Evolutionary conservation across 2,113 vertebrate species (phyloP).

Genomic region (Sinocyclocheilus anshuiensis): DNA sequence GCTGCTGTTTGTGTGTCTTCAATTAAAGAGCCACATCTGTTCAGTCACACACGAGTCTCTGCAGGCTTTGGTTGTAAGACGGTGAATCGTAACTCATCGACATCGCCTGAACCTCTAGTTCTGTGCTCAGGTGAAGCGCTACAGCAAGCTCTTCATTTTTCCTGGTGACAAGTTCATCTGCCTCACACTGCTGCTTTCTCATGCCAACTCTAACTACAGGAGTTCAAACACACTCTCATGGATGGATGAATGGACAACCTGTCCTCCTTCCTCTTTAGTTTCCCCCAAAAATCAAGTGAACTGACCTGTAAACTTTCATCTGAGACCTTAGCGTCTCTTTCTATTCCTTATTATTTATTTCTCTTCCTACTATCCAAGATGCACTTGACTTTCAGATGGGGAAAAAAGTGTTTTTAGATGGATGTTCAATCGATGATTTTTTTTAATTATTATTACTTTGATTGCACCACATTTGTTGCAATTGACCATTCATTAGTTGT

Average conservation of each 20-base stretch:
- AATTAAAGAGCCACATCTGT: constrained; percentile 15
- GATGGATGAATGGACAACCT: background rate
- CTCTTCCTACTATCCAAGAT: background rate
- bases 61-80: constrained; percentile 25
- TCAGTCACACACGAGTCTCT: background rate
- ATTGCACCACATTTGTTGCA: too few species aligned
- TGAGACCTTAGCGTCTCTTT: constrained; percentile 41
- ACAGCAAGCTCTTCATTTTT: background rate
- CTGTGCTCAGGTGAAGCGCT: background rate
- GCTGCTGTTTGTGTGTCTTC: background rate
- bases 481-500: too few species aligned
- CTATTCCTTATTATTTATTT: background rate
- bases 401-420: too few species aligned
- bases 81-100: background rate
- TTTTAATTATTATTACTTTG: too few species aligned
- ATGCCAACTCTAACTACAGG: background rate
- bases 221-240: background rate
- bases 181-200: background rate
- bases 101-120: background rate
- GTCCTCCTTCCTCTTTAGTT: background rate
- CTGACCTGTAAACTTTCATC: constrained; percentile 61
- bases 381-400: too few species aligned
- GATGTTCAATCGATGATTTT: too few species aligned
- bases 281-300: constrained; percentile 58
- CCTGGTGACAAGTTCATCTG: constrained; percentile 3